Base-by-base conservation (phyloP, 2,797 vertebrate species). In the Staurois parvus region DNA sequence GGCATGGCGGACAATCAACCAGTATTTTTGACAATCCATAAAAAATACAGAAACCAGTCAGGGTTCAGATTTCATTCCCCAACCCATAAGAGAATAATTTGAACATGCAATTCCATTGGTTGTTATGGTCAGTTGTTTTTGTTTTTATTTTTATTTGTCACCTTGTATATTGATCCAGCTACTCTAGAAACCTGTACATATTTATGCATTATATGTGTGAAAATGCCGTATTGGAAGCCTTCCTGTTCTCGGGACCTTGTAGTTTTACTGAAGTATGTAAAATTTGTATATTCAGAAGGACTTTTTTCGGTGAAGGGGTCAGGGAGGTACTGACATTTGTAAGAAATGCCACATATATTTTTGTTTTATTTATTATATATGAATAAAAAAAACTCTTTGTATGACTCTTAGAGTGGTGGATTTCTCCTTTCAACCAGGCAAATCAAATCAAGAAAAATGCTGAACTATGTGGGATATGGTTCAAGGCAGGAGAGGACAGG, bases 291-390 rank as follows among this genome's bases (percentile, higher is more conserved):
- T 75, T 76, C 45, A 3, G 72, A 24, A 15, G 37, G 13, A 56
- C 21, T 8, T 76, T 45, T 34, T 15, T 78, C 34, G 74, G 52
- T 78, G 68, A 70, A 40, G 12, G 40, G 32, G 34, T 56, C 26
- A n/a, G 30, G 30, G 13, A 64, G 76, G 13, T 30, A 52, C n/a
- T 52, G 52, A 34, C 40, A 34, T 30, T 76, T 72, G 37, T 66
- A 64, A 72, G n/a, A 56, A 80, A 70, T 15, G 32, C 48, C 40
- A 32, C 30, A 26, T 24, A n/a, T 64, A 64, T 64, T 64, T 78
- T 28, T 86, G 76, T 76, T 82, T 45, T 86, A 87, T 87, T 87
- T 87, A 87, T 87, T 87, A 19, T 73, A 79, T 67, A 72, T 77
- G 59, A 73, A 82, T 62, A 84, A 24, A 72, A 72, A 70, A 34